Base-by-base conservation (phyloP, 2,888 invertebrate genomes). In the Leucoma salicis region DNA sequence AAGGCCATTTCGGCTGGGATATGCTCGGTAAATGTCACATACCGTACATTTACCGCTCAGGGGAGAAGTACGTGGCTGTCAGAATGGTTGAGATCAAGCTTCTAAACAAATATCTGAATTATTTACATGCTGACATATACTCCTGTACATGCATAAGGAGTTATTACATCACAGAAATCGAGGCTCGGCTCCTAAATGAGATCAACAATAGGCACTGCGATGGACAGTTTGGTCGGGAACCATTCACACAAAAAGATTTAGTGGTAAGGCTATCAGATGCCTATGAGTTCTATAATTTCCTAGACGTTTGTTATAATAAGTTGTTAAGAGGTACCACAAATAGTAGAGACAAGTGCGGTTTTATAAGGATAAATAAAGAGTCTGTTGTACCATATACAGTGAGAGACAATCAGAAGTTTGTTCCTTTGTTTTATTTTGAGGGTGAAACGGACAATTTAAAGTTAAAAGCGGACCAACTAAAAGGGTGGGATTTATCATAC, bases 201-300 rank as follows among this genome's bases (percentile, higher is more conserved):
- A 97, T 98, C 60, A 99, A 98, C 82, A 91, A 93, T 53, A 95
- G 95, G 76, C 98, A 98, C 74, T 97, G 97, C 86, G 97, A 97
- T 66, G 93, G 93, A 46, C 95, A 96, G 75, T 98, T 95, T 78
- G 98, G 98, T 1, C 92, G 95, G 37, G 96, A 97, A 53, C 92
- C 93, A 14, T 98, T 98, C 74, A 95, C 96, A 0, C 93, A 93
- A 45, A 95, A 96, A 74, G 98, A 99, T 88, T 90, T 97, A 57
- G 96, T 98, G 12, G 98, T 98, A 35, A 92, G 96, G 38, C 85
- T 98, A 16, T 92, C 92, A 31, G 98, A 99, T 78, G 97, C 97
- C 32, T 93, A 94, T 60, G 96, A 96, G 73, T 96, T 98, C 83
- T 96, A 96, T 78, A 94, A 95, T 55, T 97, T 97, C 84, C 89